Evolutionary conservation across 2,888 invertebrate species (phyloP), one percentile per base, ranked within the genome.

Genomic region (Melanchra persicariae): DNA sequence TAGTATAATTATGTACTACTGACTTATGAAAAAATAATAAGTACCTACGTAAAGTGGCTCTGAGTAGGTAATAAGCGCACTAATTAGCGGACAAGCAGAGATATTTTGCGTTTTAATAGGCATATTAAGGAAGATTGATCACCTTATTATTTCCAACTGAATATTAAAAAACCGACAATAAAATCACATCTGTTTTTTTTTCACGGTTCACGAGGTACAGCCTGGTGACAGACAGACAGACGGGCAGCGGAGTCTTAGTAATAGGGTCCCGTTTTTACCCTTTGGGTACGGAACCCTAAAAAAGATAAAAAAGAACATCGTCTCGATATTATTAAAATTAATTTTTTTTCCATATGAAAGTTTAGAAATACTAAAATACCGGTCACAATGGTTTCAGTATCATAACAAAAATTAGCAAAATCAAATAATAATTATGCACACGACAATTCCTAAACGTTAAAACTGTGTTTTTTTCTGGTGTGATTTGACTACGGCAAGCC

Each of bases 281-380:
- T n/a, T n/a, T n/a, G n/a, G n/a, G n/a, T n/a, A n/a, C n/a, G n/a
- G n/a, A n/a, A n/a, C n/a, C n/a, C n/a, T n/a, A 45, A 45, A 12
- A 70, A 52, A 30, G 10, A 40, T 34, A 8, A 43, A 69, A 70
- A 43, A 52, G 2, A 65, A 12, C 24, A 34, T 40, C 17, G 17
- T 30, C 45, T n/a, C 24, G 15, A 15, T 12, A 65, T 17, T 19
- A 52, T 45, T 26, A 34, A 17, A 37, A 37, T 3, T 24, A n/a
- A n/a, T n/a, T n/a, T n/a, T n/a, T n/a, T n/a, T n/a, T n/a, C n/a
- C n/a, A n/a, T n/a, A n/a, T n/a, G n/a, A n/a, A n/a, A n/a, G n/a
- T n/a, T n/a, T n/a, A n/a, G n/a, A n/a, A n/a, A n/a, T n/a, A n/a
- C n/a, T 52, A n/a, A 4, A 51, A 22, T n/a, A 54, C 6, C 15